Evolutionary conservation across 2,797 vertebrate genomes (phyloP).

Genomic region (Phaenicophaeus curvirostris): DNA sequence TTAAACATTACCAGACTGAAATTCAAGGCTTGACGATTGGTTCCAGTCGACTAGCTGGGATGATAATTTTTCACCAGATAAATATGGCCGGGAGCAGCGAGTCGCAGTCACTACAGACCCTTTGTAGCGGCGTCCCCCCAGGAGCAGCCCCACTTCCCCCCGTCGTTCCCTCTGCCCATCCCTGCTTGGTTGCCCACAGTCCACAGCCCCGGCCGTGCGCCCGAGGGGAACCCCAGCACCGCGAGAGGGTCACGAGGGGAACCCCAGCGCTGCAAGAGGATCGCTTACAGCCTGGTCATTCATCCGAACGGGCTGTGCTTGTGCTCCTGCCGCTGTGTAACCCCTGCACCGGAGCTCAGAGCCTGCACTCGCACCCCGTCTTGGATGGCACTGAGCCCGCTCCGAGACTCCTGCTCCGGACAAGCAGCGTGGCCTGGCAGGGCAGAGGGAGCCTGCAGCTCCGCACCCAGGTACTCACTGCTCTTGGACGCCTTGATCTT

Average conservation of each 20-base stretch:
- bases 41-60: constrained; percentile 57
- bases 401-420: fast-evolving
- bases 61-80: constrained; percentile 66
- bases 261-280: not conserved
- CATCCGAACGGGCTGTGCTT: not conserved
- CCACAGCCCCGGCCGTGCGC: not conserved
- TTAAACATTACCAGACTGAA: constrained; percentile 72
- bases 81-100: not conserved
- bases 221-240: not conserved
- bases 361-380: not conserved
- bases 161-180: not conserved
- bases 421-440: fast-evolving
- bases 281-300: not conserved
- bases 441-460: not conserved
- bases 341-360: fast-evolving
- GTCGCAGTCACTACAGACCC: not conserved
- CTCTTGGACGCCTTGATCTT: constrained; percentile 82
- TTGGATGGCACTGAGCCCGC: fast-evolving
- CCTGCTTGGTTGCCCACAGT: not conserved
- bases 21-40: constrained; percentile 60
- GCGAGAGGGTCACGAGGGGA: too few relatives aligned
- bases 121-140: not conserved
- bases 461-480: constrained; percentile 74
- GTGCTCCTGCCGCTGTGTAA: fast-evolving
- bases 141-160: not conserved